Conservation (phyloP, 2,888 invertebrate species). For the Tetragonisca angustula region DNA sequence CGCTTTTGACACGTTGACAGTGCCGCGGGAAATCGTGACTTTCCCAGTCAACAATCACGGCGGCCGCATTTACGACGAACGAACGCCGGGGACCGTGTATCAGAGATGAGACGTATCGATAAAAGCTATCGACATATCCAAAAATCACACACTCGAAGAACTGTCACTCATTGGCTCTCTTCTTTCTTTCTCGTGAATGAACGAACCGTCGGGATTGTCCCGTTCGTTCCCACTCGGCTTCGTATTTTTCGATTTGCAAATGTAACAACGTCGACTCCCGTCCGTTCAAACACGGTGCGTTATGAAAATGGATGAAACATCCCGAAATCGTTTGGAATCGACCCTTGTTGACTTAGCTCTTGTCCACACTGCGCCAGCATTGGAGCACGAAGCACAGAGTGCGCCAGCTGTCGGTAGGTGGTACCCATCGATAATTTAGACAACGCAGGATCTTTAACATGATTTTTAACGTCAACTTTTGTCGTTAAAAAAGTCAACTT, state of each 20-base stretch:
- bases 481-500: background rate
- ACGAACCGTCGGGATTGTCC: background rate
- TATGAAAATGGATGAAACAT: background rate
- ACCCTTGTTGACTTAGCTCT: constrained; percentile 32
- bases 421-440: constrained; percentile 43
- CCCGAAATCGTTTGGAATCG: constrained; percentile 26
- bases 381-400: background rate
- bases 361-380: constrained; percentile 12
- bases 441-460: background rate
- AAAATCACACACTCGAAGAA: constrained; percentile 20
- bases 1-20: background rate
- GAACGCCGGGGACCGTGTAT: background rate
- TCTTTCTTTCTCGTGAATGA: background rate
- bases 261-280: background rate
- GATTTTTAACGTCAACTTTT: background rate
- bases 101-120: background rate
- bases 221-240: background rate
- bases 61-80: background rate
- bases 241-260: too few species aligned
- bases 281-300: background rate
- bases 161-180: background rate
- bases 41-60: background rate
- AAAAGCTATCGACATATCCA: background rate
- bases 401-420: constrained; percentile 21
- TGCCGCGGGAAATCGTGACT: background rate